Evolutionary conservation across 2,797 vertebrate species (phyloP).

Genomic region (Anguilla obscura): DNA sequence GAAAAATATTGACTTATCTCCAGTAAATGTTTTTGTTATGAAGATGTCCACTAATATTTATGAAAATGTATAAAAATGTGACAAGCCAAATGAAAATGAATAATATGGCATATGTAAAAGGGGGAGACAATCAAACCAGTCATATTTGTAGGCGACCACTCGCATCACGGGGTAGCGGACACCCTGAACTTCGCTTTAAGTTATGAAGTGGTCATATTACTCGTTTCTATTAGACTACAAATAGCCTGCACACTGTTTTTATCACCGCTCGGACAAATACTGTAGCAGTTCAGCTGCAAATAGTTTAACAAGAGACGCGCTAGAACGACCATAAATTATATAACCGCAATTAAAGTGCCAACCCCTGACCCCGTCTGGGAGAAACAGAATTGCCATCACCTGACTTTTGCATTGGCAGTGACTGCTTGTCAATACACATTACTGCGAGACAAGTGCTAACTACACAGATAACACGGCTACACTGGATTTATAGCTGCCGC

Average conservation of each 20-base stretch:
- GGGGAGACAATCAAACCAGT: background rate
- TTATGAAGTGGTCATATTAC: background rate
- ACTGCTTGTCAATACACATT: slow-evolving; percentile 50
- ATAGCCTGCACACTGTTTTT: background rate
- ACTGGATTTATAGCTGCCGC: slow-evolving; percentile 53
- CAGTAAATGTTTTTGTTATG: background rate
- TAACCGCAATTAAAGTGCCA: slow-evolving; percentile 81
- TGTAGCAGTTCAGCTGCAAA: slow-evolving; percentile 39
- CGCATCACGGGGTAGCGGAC: background rate
- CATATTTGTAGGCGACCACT: background rate
- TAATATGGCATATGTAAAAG: background rate
- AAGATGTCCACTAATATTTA: background rate
- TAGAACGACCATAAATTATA: slow-evolving; percentile 78
- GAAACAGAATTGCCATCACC: slow-evolving; percentile 70
- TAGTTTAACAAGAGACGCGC: slow-evolving; percentile 47
- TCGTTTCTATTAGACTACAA: background rate
- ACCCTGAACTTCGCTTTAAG: background rate
- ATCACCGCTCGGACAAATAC: slow-evolving; percentile 46
- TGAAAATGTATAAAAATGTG: background rate
- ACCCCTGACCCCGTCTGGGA: slow-evolving; percentile 78
- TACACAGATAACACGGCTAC: slow-evolving; percentile 43
- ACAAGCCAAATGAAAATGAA: background rate
- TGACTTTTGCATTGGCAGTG: slow-evolving; percentile 65
- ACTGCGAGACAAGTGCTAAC: slow-evolving; percentile 49
- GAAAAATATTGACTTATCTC: background rate